phyloP scores from a whole-genome alignment of 1,140 invertebrate genomes.

The Oppia nitens region DNA sequence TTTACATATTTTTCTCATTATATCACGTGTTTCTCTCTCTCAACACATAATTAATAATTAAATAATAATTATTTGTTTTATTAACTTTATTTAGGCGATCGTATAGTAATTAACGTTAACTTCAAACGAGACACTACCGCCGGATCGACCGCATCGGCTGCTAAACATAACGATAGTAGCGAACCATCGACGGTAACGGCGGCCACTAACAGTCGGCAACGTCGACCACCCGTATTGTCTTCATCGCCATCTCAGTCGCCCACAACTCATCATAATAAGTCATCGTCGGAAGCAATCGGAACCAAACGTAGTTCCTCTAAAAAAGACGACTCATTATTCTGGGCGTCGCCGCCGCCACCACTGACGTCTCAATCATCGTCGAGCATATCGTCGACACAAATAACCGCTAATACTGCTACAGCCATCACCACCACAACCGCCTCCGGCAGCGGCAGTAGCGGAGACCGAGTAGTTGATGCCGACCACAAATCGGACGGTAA shows the following conservation, averaged over 20 bases:
- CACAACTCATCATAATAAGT: background rate
- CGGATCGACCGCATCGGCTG: too few relatives aligned
- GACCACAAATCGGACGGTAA: background rate
- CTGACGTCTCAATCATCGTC: background rate
- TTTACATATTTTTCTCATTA: too few relatives aligned
- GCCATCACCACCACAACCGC: background rate
- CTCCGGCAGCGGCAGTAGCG: background rate
- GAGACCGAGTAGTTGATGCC: background rate
- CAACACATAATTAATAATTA: background rate
- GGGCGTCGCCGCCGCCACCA: background rate
- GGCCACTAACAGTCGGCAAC: background rate
- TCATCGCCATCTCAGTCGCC: background rate
- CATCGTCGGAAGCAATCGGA: background rate
- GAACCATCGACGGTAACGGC: background rate
- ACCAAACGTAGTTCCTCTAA: background rate
- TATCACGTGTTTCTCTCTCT: too few relatives aligned
- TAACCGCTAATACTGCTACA: too few relatives aligned
- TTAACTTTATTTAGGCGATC: slow-evolving; percentile 37
- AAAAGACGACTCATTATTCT: background rate
- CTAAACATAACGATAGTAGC: background rate
- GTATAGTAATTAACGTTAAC: slow-evolving; percentile 75
- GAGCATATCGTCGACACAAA: too few relatives aligned
- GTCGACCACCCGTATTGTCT: background rate
- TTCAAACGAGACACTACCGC: slow-evolving; percentile 39
- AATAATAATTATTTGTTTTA: background rate